Conservation (phyloP, 2,888 invertebrate species). For the Scaptomyza polygonia region DNA sequence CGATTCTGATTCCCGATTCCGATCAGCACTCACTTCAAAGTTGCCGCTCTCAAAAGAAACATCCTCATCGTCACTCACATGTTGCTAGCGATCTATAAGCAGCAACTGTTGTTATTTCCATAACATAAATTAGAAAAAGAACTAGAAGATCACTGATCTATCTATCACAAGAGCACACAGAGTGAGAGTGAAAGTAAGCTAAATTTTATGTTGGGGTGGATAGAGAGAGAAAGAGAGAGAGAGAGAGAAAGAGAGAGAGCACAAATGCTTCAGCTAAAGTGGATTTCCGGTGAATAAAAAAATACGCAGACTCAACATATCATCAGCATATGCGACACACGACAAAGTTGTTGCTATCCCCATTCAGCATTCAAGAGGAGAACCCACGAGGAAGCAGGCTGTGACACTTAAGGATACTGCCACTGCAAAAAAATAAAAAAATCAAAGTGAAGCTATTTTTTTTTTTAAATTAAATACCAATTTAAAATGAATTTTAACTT, state of each 20-base stretch:
- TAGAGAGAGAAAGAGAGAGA: slow-evolving; percentile 20
- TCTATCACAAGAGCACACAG: slow-evolving; percentile 21
- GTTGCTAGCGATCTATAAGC: slow-evolving; percentile 64
- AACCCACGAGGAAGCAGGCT: slow-evolving; percentile 4
- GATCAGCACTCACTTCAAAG: slow-evolving; percentile 59
- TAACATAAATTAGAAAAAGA: slow-evolving; percentile 65
- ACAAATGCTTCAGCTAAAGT: slow-evolving; percentile 68
- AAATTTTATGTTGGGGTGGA: not conserved
- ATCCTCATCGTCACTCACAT: too few relatives aligned
- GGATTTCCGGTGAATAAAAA: slow-evolving; percentile 82
- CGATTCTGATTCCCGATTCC: slow-evolving; percentile 43
- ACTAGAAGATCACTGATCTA: slow-evolving; percentile 61
- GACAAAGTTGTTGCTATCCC: slow-evolving; percentile 43
- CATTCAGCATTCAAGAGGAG: slow-evolving; percentile 14
- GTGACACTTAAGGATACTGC: slow-evolving; percentile 47
- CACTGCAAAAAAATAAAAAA: too few relatives aligned
- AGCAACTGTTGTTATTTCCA: slow-evolving; percentile 61
- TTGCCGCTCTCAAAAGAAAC: slow-evolving; percentile 30
- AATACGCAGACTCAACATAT: slow-evolving; percentile 24
- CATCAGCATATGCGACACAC: slow-evolving; percentile 57
- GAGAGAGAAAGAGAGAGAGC: slow-evolving; percentile 25
- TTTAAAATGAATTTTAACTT: too few relatives aligned
- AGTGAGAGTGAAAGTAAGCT: slow-evolving; percentile 16
- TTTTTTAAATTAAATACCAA: too few relatives aligned
- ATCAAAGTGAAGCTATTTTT: too few relatives aligned